These are phyloP conservation scores for Enteromius anoplus DNA, from an alignment of 2,797 vertebrate genomes.

Conservation along the genomic window DNA sequence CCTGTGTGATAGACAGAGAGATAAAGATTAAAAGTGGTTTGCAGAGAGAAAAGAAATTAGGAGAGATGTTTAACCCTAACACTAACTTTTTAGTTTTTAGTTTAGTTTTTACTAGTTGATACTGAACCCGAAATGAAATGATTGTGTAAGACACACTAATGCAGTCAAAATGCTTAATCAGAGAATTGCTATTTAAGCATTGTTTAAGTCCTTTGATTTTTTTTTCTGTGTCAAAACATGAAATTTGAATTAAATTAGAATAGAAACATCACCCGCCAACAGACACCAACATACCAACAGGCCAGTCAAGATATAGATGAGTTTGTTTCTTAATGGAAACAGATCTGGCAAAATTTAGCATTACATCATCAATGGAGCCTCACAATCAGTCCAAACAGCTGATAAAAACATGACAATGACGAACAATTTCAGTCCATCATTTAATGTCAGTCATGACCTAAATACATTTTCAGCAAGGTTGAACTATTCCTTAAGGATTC, in stretches of 20 bases:
- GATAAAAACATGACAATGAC: not conserved
- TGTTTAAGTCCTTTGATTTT: not conserved
- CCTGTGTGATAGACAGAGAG: not conserved
- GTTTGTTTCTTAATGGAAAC: not conserved
- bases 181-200: not conserved
- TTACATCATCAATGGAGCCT: not conserved
- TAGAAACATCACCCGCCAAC: not conserved
- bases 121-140: not conserved
- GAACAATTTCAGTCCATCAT: not conserved
- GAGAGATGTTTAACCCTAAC: not conserved
- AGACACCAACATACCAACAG: not conserved
- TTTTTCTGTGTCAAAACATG: too few species aligned
- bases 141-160: not conserved
- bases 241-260: not conserved
- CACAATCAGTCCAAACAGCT: not conserved
- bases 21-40: not conserved
- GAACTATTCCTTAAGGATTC: not conserved
- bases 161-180: not conserved
- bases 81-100: too few species aligned
- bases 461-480: not conserved
- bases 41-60: not conserved
- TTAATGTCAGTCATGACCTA: not conserved
- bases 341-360: not conserved
- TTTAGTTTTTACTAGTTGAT: not conserved
- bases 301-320: not conserved